Base-by-base conservation (phyloP, 2,797 vertebrate genomes). In the Parotocinclus haroldoi region DNA sequence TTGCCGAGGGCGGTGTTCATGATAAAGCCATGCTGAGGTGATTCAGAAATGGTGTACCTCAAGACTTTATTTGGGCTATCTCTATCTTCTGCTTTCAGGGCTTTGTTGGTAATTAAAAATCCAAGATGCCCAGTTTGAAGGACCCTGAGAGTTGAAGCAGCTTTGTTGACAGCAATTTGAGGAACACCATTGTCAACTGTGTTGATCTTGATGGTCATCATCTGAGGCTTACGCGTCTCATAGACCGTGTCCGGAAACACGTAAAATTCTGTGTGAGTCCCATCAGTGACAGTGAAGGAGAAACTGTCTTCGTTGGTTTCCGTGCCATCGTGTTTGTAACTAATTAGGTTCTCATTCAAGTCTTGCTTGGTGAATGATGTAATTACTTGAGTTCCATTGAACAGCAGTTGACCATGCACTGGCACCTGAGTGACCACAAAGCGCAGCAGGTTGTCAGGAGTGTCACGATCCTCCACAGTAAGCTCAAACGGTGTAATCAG, bases 401-500 rank as follows among this genome's bases (percentile, higher is more conserved):
- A 93, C 68, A 95, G 76, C 69, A 96, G 85, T 75, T 88, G 91
- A 2, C 93, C 92, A 0, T 95, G 91, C 40, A 89, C 87, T 1
- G 92, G 94, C 50, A 92, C 84, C 69, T 93, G 92, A 11, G 86
- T 95, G 55, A 95, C 79, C 13, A 89, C 87, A 77, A 96, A 96
- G 42, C 80, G 82, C 11, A 96, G 71, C 10, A 88, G 73, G 37
- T 83, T 81, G 74, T 94, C 93, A 37, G 92, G 89, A 0, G 88
- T 93, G 72, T 94, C 93, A 1, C 87, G 78, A 63, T 96, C 94
- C 58, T 95, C 91, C 2, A 81, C 91, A 1, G 88, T 91, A 72
- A 97, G 69, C 78, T 95, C 94, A 76, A 94, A 94, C 6, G 92
- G 92, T 7, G 92, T 95, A 75, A 96, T 91, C 19, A 93, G 85